Evolutionary conservation across 1,140 invertebrate genomes (phyloP).

Genomic region (Zophobas morio): DNA sequence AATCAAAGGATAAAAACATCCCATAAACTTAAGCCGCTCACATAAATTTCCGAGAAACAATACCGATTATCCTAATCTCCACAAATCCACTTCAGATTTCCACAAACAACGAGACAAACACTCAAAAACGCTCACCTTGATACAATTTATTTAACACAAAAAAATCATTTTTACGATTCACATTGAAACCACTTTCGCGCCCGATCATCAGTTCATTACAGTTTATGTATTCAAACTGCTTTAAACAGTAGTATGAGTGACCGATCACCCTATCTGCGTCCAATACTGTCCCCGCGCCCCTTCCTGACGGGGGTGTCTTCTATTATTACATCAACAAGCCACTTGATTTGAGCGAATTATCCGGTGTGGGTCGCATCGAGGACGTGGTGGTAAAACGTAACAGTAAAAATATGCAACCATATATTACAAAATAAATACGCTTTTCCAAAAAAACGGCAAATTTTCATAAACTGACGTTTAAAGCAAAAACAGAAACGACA

Average conservation of each 20-base stretch:
- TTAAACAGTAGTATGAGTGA: conserved; percentile 56
- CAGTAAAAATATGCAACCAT: no score
- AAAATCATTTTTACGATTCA: conserved; percentile 48
- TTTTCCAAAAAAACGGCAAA: no score
- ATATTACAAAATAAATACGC: no score
- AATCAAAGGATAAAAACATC: not conserved
- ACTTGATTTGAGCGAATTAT: conserved; percentile 36
- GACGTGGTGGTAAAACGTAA: not conserved
- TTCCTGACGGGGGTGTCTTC: conserved; percentile 52
- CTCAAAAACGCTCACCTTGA: conserved; percentile 29
- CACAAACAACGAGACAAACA: conserved; percentile 21
- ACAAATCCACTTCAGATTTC: conserved; percentile 37
- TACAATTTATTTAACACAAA: conserved; percentile 43
- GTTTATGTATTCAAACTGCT: conserved; percentile 50
- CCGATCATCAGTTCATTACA: conserved; percentile 40
- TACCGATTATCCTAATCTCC: conserved; percentile 28
- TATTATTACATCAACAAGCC: conserved; percentile 58
- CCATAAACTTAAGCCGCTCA: conserved; percentile 16
- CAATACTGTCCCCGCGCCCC: conserved; percentile 45
- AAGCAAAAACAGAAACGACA: no score
- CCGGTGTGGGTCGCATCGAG: not conserved
- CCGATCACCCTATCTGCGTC: conserved; percentile 56
- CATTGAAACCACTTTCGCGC: conserved; percentile 19
- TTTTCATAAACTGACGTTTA: no score
- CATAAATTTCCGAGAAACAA: conserved; percentile 26